phyloP scores from a whole-genome alignment of 1,140 invertebrate genomes.

The Acromyrmex heyeri region DNA sequence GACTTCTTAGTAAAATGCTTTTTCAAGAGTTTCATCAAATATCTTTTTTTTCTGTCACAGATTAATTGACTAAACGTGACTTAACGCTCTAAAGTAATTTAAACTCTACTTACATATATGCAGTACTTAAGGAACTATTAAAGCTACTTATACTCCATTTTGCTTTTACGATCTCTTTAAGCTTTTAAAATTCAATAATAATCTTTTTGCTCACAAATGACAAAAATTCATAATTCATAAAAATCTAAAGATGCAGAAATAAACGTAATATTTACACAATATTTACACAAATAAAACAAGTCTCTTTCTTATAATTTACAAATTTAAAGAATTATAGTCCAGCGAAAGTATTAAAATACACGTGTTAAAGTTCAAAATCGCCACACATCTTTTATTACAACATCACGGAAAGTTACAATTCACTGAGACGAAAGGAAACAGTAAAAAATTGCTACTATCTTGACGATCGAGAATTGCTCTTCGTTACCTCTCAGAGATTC shows the following conservation, averaged over 20 bases:
- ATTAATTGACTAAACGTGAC: not conserved
- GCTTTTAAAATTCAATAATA: not conserved
- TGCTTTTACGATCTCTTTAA: not conserved
- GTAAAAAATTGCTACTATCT: conserved; percentile 40
- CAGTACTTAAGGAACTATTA: not conserved
- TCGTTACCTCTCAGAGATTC: conserved; percentile 42
- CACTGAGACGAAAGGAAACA: no score
- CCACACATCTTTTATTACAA: not conserved
- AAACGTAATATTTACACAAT: not conserved
- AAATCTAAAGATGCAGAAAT: not conserved
- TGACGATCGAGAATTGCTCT: not conserved
- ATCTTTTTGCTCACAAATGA: not conserved
- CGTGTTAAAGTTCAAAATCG: not conserved
- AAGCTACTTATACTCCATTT: not conserved
- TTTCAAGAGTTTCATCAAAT: not conserved
- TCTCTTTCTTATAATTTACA: not conserved
- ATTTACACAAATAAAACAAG: not conserved
- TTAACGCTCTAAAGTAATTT: conserved; percentile 11
- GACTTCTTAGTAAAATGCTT: not conserved
- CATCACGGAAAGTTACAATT: not conserved
- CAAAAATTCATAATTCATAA: conserved; percentile 1
- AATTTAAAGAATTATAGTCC: not conserved
- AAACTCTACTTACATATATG: not conserved
- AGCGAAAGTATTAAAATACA: not conserved
- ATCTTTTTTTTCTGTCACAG: not conserved